A percentile compares a stretch with the other conserved stretches of the same genome.
These are phyloP conservation scores for Deilephila porcellus DNA, from an alignment of 2,888 invertebrate species.

Conservation along the genomic window DNA sequence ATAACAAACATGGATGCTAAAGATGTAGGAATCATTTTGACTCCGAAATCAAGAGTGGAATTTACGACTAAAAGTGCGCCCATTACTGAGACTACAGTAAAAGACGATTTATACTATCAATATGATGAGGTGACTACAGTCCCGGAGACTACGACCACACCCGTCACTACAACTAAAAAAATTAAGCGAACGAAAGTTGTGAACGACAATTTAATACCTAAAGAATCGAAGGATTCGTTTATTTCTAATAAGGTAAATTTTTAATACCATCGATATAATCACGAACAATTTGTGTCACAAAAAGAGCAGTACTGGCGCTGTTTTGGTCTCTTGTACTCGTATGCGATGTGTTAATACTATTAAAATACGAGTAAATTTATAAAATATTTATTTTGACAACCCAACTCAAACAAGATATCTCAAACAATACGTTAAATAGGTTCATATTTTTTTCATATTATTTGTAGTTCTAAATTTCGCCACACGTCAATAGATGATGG, in stretches of 20 bases:
- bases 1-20: slow-evolving; percentile 7
- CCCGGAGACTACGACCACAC: slow-evolving; percentile 9
- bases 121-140: slow-evolving; percentile 5
- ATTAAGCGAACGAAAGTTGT: slow-evolving; percentile 22
- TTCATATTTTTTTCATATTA: not conserved
- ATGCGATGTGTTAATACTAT: too few relatives aligned
- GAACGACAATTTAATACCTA: slow-evolving; percentile 30
- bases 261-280: too few relatives aligned
- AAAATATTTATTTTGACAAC: too few relatives aligned
- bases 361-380: too few relatives aligned
- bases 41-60: slow-evolving; percentile 19
- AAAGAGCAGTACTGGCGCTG: too few relatives aligned
- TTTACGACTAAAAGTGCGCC: not conserved
- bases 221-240: slow-evolving; percentile 44
- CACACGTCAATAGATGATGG: too few relatives aligned
- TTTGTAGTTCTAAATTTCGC: too few relatives aligned
- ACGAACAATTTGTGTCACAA: too few relatives aligned
- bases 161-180: slow-evolving; percentile 19
- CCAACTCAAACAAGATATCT: too few relatives aligned
- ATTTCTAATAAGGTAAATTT: slow-evolving; percentile 53
- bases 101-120: slow-evolving; percentile 18
- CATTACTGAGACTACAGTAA: not conserved
- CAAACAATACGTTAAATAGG: too few relatives aligned
- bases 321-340: too few relatives aligned
- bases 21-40: slow-evolving; percentile 19